Evolutionary conservation across 2,113 vertebrate species (phyloP), one percentile per base, ranked within the genome.

Genomic region (Vireo altiloquus): DNA sequence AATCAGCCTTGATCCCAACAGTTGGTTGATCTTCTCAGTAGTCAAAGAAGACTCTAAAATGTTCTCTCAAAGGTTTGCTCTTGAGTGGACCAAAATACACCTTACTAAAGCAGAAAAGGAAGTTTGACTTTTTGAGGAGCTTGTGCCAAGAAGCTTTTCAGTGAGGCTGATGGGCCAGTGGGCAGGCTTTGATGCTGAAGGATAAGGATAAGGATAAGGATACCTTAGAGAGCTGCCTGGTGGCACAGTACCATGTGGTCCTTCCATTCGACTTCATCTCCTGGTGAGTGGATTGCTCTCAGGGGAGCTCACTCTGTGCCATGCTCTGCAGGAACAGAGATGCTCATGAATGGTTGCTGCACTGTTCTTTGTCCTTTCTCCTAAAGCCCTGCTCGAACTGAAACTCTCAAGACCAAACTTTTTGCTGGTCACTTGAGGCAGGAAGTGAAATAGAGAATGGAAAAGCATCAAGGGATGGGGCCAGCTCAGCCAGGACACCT

Each of bases 391-490:
- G 71, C 63, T 84, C 11, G 30, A 15, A 37, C 22, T 72, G 70
- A 88, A 91, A 56, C 10, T 80, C 52, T 54, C 30, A 28, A 82
- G 31, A 31, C 18, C 52, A 66, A 31, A 37, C 35, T 13, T 56
- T 25, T 60, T 15, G 0, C 31, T 88, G 82, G 46, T 9, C 3
- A 64, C 47, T 39, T 2, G 1, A 87, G n/a, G 18, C 0, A 1
- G 56, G 52, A 82, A 80, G 54, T 54, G 4, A 69, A 70, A 49
- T 27, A 59, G 22, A 20, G 59, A 42, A 74, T 54, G 57, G 70
- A 85, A 90, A 86, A 70, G 17, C 50, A 77, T 13, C 56, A 57
- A 80, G 46, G 10, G 35, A 66, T 60, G 28, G 35, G 33, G 33
- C 33, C 56, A 66, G 8, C 28, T 79, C 82, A 63, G 57, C 65